Percentiles rank a stretch among this genome's conserved stretches.
Evolutionary conservation across 2,888 invertebrate genomes (phyloP).

Genomic region (Perithous albicinctus): DNA sequence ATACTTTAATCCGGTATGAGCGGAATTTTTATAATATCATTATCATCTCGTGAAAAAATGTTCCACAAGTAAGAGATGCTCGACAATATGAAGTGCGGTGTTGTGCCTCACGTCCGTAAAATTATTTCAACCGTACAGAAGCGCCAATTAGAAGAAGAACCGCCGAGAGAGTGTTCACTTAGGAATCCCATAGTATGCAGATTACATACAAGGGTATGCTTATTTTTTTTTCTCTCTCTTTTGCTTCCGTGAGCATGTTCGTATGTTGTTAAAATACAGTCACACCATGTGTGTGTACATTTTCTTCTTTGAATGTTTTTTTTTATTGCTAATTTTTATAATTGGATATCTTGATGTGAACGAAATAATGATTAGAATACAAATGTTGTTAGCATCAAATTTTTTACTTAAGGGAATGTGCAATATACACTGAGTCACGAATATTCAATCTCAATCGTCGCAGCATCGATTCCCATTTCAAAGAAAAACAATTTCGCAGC

Average conservation of each 20-base stretch:
- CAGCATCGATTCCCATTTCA: no score
- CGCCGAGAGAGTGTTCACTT: conserved; percentile 11
- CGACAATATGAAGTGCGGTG: conserved; percentile 8
- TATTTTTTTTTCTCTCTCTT: conserved; percentile 1
- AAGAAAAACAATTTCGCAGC: no score
- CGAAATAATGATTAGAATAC: background rate
- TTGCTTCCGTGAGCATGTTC: background rate
- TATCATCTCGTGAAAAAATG: conserved; percentile 14
- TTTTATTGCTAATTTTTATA: background rate
- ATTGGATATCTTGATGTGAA: background rate
- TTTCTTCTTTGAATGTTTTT: background rate
- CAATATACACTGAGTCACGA: no score
- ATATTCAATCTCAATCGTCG: no score
- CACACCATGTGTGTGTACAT: background rate
- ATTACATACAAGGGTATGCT: conserved; percentile 16
- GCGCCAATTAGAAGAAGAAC: conserved; percentile 36
- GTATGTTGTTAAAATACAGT: background rate
- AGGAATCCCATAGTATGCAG: conserved; percentile 15
- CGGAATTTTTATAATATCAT: conserved; percentile 8
- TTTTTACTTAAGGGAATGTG: no score
- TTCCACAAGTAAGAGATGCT: conserved; percentile 10
- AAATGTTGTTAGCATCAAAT: no score
- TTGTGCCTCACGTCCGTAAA: conserved; percentile 30
- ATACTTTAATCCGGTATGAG: background rate
- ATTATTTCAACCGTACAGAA: conserved; percentile 34